Evolutionary conservation across 2,797 vertebrate species (phyloP), one percentile per base, ranked within the genome.

Genomic region (Diceros bicornis): DNA sequence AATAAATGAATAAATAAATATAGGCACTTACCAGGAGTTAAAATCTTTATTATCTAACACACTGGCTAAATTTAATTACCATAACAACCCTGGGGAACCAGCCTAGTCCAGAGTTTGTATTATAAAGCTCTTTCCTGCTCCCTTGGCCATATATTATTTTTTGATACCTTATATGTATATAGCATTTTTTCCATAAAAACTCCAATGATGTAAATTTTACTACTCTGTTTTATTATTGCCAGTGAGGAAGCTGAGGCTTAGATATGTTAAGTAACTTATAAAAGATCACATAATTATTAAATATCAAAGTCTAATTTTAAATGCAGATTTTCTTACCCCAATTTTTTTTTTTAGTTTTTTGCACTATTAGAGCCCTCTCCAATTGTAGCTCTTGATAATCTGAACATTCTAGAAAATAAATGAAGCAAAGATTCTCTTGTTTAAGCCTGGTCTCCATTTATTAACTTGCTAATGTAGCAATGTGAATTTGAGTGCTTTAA

Each of bases 371-470:
- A 78, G 10, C 13, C 6, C 17, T 91, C 27, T 96, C 18, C 50
- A 87, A 62, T 83, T 93, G 2, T 27, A 75, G 32, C 14, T 64
- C n/a, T 97, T 52, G 69, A 72, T 84, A 86, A 61, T 91, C 12
- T 72, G 82, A 95, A 86, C 18, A 78, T 78, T 20, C n/a, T 59
- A 91, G 83, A 92, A 94, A 96, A 96, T 96, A 94, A 94, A 96
- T 83, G 95, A 94, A 71, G 50, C 55, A 95, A 95, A 81, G 6
- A 0, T 68, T 95, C 37, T 81, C 81, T 86, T 95, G 90, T 96
- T 87, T 25, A 97, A 94, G 71, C 1, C 66, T 89, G 89, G 41
- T 93, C 82, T 97, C 79, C 78, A 98, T 96, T 96, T 97, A 96
- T 96, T 94, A 98, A 84, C 91, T 96, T 93, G 61, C 50, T 97